These are phyloP conservation scores for Thera obeliscata DNA, from an alignment of 2,888 invertebrate genomes.

Conservation along the genomic window DNA sequence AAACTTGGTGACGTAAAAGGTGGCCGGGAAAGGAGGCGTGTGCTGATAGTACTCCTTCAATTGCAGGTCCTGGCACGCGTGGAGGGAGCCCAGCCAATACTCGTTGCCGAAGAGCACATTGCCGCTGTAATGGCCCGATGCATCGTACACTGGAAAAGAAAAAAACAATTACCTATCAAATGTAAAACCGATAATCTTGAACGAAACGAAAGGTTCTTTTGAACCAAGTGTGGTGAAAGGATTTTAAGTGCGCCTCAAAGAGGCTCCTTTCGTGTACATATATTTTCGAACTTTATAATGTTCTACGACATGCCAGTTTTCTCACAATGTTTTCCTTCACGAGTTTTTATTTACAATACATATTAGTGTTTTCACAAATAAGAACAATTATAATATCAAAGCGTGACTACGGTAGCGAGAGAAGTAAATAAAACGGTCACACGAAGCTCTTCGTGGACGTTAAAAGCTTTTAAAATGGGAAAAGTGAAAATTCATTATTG, in stretches of 20 bases:
- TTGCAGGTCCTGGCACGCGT: constrained; percentile 87
- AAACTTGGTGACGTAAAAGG: constrained; percentile 86
- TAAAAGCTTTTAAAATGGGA: constrained; percentile 28
- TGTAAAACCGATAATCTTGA: background rate
- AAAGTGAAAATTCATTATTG: constrained; percentile 22
- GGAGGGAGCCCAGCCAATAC: constrained; percentile 91
- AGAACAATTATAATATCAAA: constrained; percentile 5
- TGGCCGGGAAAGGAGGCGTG: constrained; percentile 85
- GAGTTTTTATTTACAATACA: no score
- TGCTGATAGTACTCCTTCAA: constrained; percentile 78
- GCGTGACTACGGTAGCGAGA: constrained; percentile 9
- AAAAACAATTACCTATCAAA: background rate
- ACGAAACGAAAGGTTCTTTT: background rate
- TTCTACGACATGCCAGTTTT: no score
- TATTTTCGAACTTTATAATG: no score
- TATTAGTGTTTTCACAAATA: no score
- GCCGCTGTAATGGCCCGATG: constrained; percentile 91
- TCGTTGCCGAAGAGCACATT: constrained; percentile 92
- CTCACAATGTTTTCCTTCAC: no score
- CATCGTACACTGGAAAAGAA: constrained; percentile 87
- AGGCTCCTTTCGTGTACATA: no score
- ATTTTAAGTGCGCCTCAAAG: no score
- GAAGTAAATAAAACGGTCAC: constrained; percentile 8
- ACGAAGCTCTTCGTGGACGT: constrained; percentile 15
- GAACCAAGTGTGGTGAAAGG: no score